phyloP scores from a whole-genome alignment of 2,888 invertebrate species.

The Hyposoter didymator region DNA sequence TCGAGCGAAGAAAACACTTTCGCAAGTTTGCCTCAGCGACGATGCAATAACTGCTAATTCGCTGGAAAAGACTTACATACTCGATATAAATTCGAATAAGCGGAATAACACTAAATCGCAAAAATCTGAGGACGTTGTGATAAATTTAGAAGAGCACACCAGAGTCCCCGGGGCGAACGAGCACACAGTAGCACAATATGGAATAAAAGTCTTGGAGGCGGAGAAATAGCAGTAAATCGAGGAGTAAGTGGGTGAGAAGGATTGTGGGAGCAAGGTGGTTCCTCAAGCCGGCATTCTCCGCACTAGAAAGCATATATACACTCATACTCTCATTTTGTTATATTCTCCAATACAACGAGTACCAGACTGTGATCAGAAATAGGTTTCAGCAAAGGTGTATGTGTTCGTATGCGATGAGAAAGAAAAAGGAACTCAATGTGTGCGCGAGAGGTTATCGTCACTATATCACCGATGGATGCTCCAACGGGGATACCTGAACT shows the following conservation, averaged over 20 bases:
- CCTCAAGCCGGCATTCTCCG: constrained; percentile 37
- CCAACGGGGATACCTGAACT: constrained; percentile 76
- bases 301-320: constrained; percentile 26
- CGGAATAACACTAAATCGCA: constrained; percentile 22
- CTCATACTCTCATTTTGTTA: constrained; percentile 29
- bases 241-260: constrained; percentile 78
- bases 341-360: constrained; percentile 32
- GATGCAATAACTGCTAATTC: constrained; percentile 8
- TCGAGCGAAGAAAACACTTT: background rate
- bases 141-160: constrained; percentile 20
- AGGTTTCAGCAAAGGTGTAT: constrained; percentile 12
- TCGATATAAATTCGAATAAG: constrained; percentile 5
- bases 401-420: constrained; percentile 4
- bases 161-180: constrained; percentile 14
- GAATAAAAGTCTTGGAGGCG: constrained; percentile 34
- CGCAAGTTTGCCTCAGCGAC: background rate
- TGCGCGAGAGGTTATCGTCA: constrained; percentile 75
- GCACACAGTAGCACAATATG: constrained; percentile 40
- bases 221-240: constrained; percentile 63
- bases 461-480: constrained; percentile 77
- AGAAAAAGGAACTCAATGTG: constrained; percentile 68
- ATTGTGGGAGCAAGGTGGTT: constrained; percentile 65
- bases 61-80: constrained; percentile 8
- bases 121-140: constrained; percentile 42
- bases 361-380: constrained; percentile 35